Evolutionary conservation across 2,888 invertebrate species (phyloP).

Genomic region (Eudasyphora cyanicolor): DNA sequence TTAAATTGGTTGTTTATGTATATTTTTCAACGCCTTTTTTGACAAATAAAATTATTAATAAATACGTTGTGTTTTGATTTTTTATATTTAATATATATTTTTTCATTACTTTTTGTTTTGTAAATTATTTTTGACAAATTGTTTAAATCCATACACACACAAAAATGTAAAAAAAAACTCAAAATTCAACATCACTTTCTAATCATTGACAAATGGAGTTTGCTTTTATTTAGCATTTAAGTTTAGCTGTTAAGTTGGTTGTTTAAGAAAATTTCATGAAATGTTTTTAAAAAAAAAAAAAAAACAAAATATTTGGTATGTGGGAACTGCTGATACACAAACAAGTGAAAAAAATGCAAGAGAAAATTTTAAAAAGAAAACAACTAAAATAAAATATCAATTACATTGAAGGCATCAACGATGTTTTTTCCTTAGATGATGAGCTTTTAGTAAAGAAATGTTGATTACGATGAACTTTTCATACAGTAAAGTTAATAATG

Average conservation of each 20-base stretch:
- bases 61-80: conserved; percentile 46
- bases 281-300: too few species aligned
- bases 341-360: neutral
- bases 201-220: conserved; percentile 49
- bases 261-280: conserved; percentile 51
- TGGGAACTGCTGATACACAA: neutral
- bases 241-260: conserved; percentile 51
- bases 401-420: too few species aligned
- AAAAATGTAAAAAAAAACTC: conserved; percentile 70
- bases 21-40: conserved; percentile 53
- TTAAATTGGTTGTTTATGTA: conserved; percentile 49
- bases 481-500: too few species aligned
- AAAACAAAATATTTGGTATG: neutral
- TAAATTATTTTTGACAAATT: conserved; percentile 64
- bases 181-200: conserved; percentile 30
- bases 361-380: neutral
- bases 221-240: conserved; percentile 56
- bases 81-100: conserved; percentile 49
- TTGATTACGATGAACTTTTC: too few species aligned
- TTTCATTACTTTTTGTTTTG: conserved; percentile 50
- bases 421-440: too few species aligned
- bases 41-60: neutral
- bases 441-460: too few species aligned
- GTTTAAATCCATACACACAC: conserved; percentile 71
- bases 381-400: too few species aligned